Evolutionary conservation across 2,113 vertebrate species (phyloP).

Genomic region (Sphaerodactylus townsendi): DNA sequence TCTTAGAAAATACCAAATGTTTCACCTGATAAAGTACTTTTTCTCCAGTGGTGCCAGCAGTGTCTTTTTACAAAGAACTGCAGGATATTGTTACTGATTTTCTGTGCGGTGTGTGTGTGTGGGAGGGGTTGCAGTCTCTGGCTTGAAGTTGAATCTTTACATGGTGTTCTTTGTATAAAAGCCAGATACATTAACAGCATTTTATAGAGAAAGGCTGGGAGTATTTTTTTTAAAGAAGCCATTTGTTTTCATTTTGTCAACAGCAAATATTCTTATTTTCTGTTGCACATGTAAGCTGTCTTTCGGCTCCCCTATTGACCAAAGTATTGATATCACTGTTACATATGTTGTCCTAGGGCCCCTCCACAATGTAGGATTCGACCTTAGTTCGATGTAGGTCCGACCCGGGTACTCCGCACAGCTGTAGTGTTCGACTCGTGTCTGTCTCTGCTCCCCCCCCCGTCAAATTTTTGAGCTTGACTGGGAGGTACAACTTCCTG

Average conservation of each 20-base stretch:
- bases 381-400: too few species aligned
- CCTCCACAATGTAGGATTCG: too few species aligned
- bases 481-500: too few species aligned
- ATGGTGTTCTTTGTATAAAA: background rate
- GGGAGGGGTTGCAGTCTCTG: too few species aligned
- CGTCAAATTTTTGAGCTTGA: too few species aligned
- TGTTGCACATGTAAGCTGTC: background rate
- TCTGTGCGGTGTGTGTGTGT: background rate
- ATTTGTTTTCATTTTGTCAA: background rate
- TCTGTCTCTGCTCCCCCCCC: too few species aligned
- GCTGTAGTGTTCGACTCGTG: too few species aligned
- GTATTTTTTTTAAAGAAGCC: background rate
- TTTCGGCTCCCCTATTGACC: background rate
- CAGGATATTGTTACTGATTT: background rate
- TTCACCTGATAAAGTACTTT: background rate
- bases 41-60: background rate
- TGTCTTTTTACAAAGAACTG: background rate
- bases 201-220: constrained; percentile 9
- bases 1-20: background rate
- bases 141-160: background rate
- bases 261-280: background rate
- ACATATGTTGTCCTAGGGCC: constrained; percentile 8
- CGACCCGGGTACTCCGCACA: too few species aligned
- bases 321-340: background rate
- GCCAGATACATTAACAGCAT: constrained; percentile 17